Base-by-base conservation (phyloP, 2,888 invertebrate species). In the Cheilosia impressa region DNA sequence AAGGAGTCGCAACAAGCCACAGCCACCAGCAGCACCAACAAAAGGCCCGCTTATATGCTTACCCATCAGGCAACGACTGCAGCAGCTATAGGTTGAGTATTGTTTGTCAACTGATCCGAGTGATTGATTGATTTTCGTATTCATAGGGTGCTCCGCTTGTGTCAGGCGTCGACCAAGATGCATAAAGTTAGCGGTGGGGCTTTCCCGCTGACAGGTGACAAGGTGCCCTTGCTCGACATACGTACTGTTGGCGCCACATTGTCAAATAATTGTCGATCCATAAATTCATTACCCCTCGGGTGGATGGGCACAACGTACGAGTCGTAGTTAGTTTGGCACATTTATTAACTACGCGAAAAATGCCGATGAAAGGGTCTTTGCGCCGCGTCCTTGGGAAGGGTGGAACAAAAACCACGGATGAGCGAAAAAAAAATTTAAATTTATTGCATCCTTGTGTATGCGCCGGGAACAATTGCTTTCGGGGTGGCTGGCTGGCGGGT, bases 111-210 rank as follows among this genome's bases (percentile, higher is more conserved):
- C 72, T 57, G 85, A 85, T 85, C 81, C 85, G 45, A 72, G 71
- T 85, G 85, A 85, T 85, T 81, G 85, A 81, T 85, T 85, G 85
- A 81, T 85, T 76, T 75, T 77, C 85, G 72, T 85, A 80, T 85
- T 80, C 75, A 80, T 76, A 76, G 84, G 71, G 69, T 66, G 65
- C 69, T 65, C 66, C 50, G 52, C 41, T 34, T 68, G n/a, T 62
- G n/a, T 69, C 60, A 38, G 19, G 45, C 60, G 31, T 50, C 65
- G 34, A 13, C 34, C 62, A 68, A 60, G 68, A 62, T 75, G 62
- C 47, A 55, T 68, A 47, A 66, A 68, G 58, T 62, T 53, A 27
- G 38, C 45, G 17, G 47, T 19, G 9, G 1, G 43, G 53, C 60
- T 50, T 9, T 62, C 55, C 43, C 47, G 60, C 34, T 84, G 85